Evolutionary conservation across 2,888 invertebrate genomes (phyloP), one percentile per base, ranked within the genome.

Genomic region (Tortrix viridana): DNA sequence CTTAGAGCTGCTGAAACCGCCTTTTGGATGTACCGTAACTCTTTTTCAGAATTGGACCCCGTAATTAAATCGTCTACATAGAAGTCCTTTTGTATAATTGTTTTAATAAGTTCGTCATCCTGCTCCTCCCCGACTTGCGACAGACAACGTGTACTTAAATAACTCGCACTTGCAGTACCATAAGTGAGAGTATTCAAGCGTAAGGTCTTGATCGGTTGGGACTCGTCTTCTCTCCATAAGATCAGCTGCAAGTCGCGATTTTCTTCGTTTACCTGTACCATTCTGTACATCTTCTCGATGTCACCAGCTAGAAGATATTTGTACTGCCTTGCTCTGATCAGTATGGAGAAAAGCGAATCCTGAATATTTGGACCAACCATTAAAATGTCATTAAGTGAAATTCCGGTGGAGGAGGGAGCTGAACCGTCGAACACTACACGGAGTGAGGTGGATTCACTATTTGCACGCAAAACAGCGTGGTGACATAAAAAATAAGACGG

Each of bases 151-250:
- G 70, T 71, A 23, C 67, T 64, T 22, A 67, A 49, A 58, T 65
- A 67, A 37, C 67, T 65, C 16, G 58, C 58, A 41, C 68, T 68
- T 44, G 67, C 68, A n/a, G 62, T 64, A 0, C 70, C 70, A 53
- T 71, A 71, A 38, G 72, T 69, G 2, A 71, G 41, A 16, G 69
- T 71, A 56, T 69, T 67, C 18, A 71, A 41, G 4, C 54, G 9
- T 52, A 66, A 19, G 14, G 58, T 61, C 32, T 16, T 32, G 9
- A 68, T 41, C 18, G 65, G 55, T 18, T 43, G 14, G 7, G 46
- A 53, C 48, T 63, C 66, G 38, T 65, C 52, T 23, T 68, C 67
- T 20, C 64, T 38, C 54, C 54, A 54, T 22, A 54, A 16, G 3
- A 54, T 26, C 2, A 54, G 23, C n/a, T 54, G 54, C 23, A 54